These are phyloP conservation scores for Kryptolebias marmoratus DNA, from an alignment of 2,113 vertebrate genomes.

Conservation along the genomic window DNA sequence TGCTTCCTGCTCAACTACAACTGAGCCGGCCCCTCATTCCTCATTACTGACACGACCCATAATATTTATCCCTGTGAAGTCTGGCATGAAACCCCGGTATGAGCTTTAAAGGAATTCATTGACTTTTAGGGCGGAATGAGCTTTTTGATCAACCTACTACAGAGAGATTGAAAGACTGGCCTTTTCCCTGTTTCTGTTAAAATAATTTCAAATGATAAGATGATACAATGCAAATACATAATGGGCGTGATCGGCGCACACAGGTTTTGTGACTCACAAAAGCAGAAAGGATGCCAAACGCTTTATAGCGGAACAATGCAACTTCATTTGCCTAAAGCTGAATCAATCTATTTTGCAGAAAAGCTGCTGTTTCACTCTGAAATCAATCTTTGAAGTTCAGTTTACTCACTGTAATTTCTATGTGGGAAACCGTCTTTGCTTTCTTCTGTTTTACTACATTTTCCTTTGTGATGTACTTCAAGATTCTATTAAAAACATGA, in stretches of 20 bases:
- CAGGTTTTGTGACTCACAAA: not conserved
- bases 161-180: constrained; percentile 39
- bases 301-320: constrained; percentile 23
- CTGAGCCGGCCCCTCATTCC: constrained; percentile 52
- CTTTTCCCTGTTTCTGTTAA: constrained; percentile 34
- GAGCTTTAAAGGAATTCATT: constrained; percentile 60
- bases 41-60: constrained; percentile 72
- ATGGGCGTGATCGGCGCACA: constrained; percentile 6
- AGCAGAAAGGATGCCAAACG: constrained; percentile 31
- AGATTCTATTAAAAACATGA: not conserved
- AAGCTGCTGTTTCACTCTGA: constrained; percentile 28
- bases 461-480: not conserved
- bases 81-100: constrained; percentile 55
- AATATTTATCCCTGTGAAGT: constrained; percentile 72
- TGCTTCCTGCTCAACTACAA: constrained; percentile 63
- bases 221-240: constrained; percentile 19
- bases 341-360: constrained; percentile 51
- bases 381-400: constrained; percentile 56
- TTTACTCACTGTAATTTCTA: constrained; percentile 43
- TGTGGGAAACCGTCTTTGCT: constrained; percentile 1
- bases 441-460: constrained; percentile 3
- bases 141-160: constrained; percentile 59
- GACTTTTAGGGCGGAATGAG: constrained; percentile 52
- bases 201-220: constrained; percentile 23
- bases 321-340: constrained; percentile 55